Base-by-base conservation (phyloP, 2,888 invertebrate species). In the Pachliopta kotzebuea region DNA sequence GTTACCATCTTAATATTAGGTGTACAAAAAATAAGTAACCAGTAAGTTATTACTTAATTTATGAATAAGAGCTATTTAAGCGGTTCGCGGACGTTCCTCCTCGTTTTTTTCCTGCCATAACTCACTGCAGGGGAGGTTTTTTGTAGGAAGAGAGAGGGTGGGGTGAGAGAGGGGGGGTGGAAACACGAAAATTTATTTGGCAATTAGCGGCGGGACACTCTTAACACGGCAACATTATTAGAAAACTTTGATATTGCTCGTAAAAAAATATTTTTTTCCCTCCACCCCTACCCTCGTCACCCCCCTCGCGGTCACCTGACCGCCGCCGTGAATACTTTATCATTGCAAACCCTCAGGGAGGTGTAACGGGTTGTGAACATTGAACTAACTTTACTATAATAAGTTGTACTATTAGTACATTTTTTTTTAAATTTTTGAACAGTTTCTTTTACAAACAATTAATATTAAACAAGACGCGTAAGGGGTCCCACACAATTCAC, bases 111-210 rank as follows among this genome's bases (percentile, higher is more conserved):
- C 70, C 71, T 69, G 71, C 76, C 76, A 83, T 90, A 88, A 86
- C 83, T 90, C 86, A 88, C 72, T 70, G 71, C 76, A 72, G 66
- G 67, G 76, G 74, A 75, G 63, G 88, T 91, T 90, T 91, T 86
- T 83, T 26, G 3, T 26, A 4, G 3, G 26, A 6, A 26, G 26
- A n/a, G n/a, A n/a, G n/a, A n/a, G n/a, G n/a, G n/a, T n/a, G 26
- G 26, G 26, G 26, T 26, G 6, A 26, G n/a, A n/a, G n/a, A n/a
- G n/a, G n/a, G 26, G 26, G 84, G 80, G 76, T 74, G 56, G 26
- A 84, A 89, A 89, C 85, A 86, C 85, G 88, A 75, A 85, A 89
- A 91, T 91, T 91, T 90, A 91, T 91, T 84, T 88, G 81, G 90
- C 84, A 91, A 91, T 91, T 91, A 90, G 88, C 84, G 88, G 82